Base-by-base conservation (phyloP, 2,888 invertebrate genomes). In the Lymantria monacha region DNA sequence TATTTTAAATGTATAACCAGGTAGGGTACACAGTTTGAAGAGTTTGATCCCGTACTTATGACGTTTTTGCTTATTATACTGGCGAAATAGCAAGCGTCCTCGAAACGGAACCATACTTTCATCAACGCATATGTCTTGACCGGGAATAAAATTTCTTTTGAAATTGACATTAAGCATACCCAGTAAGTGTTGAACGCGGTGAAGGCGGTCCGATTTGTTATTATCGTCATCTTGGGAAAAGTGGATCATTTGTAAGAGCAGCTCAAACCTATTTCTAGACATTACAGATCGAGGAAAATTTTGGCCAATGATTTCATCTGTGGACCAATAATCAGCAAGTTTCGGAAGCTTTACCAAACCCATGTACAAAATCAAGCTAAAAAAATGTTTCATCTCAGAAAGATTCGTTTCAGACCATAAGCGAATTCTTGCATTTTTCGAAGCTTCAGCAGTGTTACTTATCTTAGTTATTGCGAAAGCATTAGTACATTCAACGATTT, bases 301-400 rank as follows among this genome's bases (percentile, higher is more conserved):
- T 40, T 61, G 69, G 0, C 61, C 52, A 41, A 55, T 53, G 43
- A 54, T 59, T 51, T 63, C 57, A 55, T 70, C 51, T 30, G 10
- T 64, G 30, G 60, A 62, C 71, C 73, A 77, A 68, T 76, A 72
- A 48, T 69, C 57, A 7, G 62, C 36, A 30, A 74, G 48, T 61
- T 55, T 68, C 0, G 66, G 66, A 42, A 70, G 59, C 49, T 61
- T 61, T 30, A 65, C 63, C 51, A 75, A 40, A 40, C 70, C 70
- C 69, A 75, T 74, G 53, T 59, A 73, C 42, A 76, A 41, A 43
- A 71, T 52, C 7, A 74, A 52, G 5, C 62, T 66, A 50, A 74
- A 70, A 58, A 74, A 72, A 13, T 51, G 45, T 60, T 69, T 70
- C 30, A 51, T 44, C 15, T 51, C 47, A 36, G 10, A 9, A 11